Conservation (phyloP, 2,113 vertebrate genomes). For the Poeciliopsis occidentalis region DNA sequence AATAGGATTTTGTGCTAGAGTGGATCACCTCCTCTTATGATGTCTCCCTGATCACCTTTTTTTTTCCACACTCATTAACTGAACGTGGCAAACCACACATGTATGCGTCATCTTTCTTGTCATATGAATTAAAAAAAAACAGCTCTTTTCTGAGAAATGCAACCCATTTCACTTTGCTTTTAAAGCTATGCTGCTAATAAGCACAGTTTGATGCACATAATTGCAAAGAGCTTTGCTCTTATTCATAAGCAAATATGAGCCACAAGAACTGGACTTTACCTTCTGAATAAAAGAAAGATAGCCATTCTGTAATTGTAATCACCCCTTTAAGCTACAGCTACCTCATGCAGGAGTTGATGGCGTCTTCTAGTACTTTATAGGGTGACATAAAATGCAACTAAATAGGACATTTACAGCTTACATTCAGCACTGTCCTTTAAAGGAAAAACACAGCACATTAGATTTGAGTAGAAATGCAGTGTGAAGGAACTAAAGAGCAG, state of each 20-base stretch:
- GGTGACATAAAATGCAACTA: constrained; percentile 18
- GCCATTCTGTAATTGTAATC: constrained; percentile 9
- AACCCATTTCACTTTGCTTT: not conserved
- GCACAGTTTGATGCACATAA: not conserved
- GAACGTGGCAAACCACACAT: not conserved
- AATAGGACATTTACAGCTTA: constrained; percentile 11
- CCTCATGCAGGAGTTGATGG: not conserved
- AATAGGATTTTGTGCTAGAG: not conserved
- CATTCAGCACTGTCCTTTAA: constrained; percentile 4
- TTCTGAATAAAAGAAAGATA: not conserved
- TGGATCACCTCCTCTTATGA: not conserved
- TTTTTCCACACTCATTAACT: not conserved
- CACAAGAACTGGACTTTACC: not conserved
- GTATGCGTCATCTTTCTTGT: not conserved
- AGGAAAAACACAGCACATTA: constrained; percentile 8
- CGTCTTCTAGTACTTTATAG: constrained; percentile 1
- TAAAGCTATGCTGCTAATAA: not conserved
- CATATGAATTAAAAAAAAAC: not conserved
- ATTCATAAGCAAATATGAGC: not conserved
- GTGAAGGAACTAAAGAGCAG: not conserved
- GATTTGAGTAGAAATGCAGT: not conserved
- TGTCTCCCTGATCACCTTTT: not conserved
- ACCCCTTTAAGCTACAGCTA: not conserved
- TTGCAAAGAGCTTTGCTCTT: not conserved
- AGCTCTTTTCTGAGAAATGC: not conserved